Evolutionary conservation across 2,113 vertebrate species (phyloP).

Genomic region (Ursus arctos): DNA sequence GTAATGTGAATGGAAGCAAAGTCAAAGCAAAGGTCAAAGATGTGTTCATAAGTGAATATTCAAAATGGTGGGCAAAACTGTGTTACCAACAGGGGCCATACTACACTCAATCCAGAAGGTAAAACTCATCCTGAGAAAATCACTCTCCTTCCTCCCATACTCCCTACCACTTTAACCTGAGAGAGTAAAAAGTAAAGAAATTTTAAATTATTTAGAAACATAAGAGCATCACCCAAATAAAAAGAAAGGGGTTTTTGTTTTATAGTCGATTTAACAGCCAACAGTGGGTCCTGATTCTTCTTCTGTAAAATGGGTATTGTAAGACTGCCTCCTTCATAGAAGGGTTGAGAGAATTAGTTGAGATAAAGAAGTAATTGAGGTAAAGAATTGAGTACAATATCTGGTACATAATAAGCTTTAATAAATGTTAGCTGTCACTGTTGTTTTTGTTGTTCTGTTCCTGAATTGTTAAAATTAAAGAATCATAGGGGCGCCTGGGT

Average conservation of each 20-base stretch:
- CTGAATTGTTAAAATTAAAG: constrained; percentile 45
- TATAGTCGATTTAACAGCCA: background rate
- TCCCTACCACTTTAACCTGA: background rate
- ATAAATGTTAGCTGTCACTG: background rate
- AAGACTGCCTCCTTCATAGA: background rate
- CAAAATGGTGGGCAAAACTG: background rate
- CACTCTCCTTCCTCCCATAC: background rate
- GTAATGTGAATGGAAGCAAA: constrained; percentile 10
- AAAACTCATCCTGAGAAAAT: background rate
- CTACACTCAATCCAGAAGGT: background rate
- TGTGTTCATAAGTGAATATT: constrained; percentile 17
- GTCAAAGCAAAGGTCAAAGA: constrained; percentile 34
- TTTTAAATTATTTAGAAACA: constrained; percentile 45
- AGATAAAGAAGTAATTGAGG: background rate
- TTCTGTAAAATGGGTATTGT: background rate
- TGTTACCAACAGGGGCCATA: background rate
- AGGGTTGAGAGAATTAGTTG: background rate
- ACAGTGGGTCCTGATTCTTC: background rate
- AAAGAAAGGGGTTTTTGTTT: constrained; percentile 52
- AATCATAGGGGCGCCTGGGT: background rate
- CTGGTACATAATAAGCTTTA: background rate
- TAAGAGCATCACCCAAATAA: background rate
- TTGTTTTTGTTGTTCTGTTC: background rate
- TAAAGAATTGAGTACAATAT: background rate
- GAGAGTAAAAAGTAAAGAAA: constrained; percentile 16